Percentiles rank a stretch among this genome's conserved stretches.
Evolutionary conservation across 1,140 invertebrate species (phyloP).

Genomic region (Drosophila tropicalis): DNA sequence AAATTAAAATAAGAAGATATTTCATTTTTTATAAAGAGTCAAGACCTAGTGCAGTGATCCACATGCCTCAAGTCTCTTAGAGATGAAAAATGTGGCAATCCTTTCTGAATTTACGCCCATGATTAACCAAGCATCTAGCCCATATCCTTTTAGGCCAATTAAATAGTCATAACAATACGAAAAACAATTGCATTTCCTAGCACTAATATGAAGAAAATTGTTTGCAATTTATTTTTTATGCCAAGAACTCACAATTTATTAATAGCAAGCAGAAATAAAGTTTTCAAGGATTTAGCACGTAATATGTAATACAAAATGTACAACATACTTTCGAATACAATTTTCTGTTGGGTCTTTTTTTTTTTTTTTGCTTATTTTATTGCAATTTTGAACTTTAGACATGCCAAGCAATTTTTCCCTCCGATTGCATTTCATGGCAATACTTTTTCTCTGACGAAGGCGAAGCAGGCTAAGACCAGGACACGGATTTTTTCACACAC

Average conservation of each 20-base stretch:
- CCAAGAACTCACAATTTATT: neutral
- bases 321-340: neutral
- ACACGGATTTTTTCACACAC: constrained; percentile 45
- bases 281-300: neutral
- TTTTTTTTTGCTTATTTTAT: constrained; percentile 10
- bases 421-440: constrained; percentile 43
- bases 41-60: constrained; percentile 44
- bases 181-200: too few species aligned
- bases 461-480: constrained; percentile 44
- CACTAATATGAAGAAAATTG: too few species aligned
- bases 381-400: constrained; percentile 28
- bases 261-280: neutral
- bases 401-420: constrained; percentile 32
- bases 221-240: neutral
- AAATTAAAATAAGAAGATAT: constrained; percentile 46
- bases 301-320: neutral
- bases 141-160: too few species aligned
- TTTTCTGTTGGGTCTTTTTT: neutral
- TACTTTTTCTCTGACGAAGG: constrained; percentile 1
- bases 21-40: constrained; percentile 29
- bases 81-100: too few species aligned
- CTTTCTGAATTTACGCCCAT: too few species aligned
- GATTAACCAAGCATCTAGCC: too few species aligned
- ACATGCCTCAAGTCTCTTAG: constrained; percentile 22
- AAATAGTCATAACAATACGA: too few species aligned